Conservation (phyloP, 2,888 invertebrate genomes). For the Caenorhabditis macrosperma region DNA sequence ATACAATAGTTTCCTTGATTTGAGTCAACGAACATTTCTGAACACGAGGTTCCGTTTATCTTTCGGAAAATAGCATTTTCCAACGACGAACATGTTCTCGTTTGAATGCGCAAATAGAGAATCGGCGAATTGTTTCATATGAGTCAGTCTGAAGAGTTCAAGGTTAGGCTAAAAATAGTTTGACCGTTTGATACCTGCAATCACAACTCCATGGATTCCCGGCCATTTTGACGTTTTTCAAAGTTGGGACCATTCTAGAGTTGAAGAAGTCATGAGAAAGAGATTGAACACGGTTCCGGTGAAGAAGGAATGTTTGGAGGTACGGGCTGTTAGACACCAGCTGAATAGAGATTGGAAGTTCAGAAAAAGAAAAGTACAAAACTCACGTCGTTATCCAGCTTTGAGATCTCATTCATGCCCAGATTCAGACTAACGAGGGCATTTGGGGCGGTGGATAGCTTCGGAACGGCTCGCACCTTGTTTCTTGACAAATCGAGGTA, state of each 20-base stretch:
- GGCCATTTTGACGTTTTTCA: constrained; percentile 59
- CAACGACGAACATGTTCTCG: constrained; percentile 28
- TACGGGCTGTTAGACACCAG: constrained; percentile 36
- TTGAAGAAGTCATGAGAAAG: constrained; percentile 61
- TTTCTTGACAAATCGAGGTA: constrained; percentile 71
- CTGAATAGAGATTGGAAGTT: constrained; percentile 13
- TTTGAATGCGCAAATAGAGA: constrained; percentile 36
- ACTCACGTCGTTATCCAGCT: constrained; percentile 39
- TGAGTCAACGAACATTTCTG: constrained; percentile 23
- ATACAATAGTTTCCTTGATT: too few species aligned
- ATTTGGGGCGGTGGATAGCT: constrained; percentile 58
- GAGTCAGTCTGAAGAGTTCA: constrained; percentile 29
- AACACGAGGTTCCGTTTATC: constrained; percentile 30
- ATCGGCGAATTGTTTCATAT: constrained; percentile 41
- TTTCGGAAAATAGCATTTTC: constrained; percentile 47
- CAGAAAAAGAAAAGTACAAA: too few species aligned
- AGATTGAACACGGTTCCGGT: constrained; percentile 70
- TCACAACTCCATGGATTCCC: constrained; percentile 76
- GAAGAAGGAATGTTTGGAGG: constrained; percentile 59
- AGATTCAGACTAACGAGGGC: constrained; percentile 38
- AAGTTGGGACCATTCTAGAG: constrained; percentile 17
- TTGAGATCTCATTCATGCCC: constrained; percentile 41
- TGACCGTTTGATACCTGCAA: constrained; percentile 62
- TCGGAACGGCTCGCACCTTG: constrained; percentile 61
- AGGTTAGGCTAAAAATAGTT: too few species aligned